Evolutionary conservation across 2,888 invertebrate genomes (phyloP).

Genomic region (Cantharis lateralis): DNA sequence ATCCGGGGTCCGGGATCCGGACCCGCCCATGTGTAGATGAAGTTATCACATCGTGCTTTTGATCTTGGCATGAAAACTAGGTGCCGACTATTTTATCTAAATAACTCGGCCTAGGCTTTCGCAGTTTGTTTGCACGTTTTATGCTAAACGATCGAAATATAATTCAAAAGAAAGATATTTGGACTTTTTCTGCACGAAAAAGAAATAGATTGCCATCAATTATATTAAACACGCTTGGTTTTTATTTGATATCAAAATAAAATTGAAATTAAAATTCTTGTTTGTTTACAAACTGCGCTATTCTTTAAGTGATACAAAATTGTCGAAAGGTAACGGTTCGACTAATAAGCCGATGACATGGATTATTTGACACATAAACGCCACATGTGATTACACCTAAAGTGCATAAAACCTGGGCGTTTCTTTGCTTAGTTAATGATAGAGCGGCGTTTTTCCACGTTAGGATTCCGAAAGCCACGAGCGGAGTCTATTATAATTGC

Average conservation of each 20-base stretch:
- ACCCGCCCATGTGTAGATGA: conserved; percentile 55
- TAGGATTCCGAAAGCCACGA: conserved; percentile 30
- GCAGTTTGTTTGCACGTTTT: conserved; percentile 6
- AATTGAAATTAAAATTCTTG: neutral
- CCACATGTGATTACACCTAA: conserved; percentile 45
- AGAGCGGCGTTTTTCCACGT: conserved; percentile 41
- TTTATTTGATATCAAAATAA: neutral
- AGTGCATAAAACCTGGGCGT: conserved; percentile 48
- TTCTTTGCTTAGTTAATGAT: conserved; percentile 47
- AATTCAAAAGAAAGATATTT: neutral
- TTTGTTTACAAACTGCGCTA: neutral
- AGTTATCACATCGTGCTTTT: conserved; percentile 52
- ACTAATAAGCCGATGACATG: conserved; percentile 42
- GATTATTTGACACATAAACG: conserved; percentile 48
- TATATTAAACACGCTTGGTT: neutral
- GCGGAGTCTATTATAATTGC: conserved; percentile 30
- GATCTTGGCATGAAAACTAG: conserved; percentile 48
- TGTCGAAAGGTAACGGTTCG: conserved; percentile 39
- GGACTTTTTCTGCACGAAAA: neutral
- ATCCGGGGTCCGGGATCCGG: conserved; percentile 55
- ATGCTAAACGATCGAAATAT: conserved; percentile 2
- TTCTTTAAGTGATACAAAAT: neutral
- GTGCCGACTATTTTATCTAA: conserved; percentile 47
- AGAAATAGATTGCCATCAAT: neutral
- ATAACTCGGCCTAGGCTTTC: conserved; percentile 34